Evolutionary conservation across 2,113 vertebrate species (phyloP).

Genomic region (Rhizomys pruinosus): DNA sequence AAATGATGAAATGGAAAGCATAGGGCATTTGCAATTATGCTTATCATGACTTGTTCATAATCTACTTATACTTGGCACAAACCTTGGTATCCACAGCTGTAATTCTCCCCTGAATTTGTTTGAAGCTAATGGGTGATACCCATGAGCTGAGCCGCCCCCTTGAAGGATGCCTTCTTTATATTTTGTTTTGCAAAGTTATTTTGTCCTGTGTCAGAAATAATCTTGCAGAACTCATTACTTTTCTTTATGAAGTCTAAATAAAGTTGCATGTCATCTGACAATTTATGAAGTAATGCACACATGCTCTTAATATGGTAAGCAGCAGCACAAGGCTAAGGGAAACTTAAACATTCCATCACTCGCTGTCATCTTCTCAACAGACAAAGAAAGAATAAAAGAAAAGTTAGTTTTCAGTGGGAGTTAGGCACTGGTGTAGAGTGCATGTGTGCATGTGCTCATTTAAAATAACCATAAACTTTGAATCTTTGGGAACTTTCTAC

Average conservation of each 20-base stretch:
- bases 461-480: constrained; percentile 14
- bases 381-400: neutral
- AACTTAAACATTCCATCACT: neutral
- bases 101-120: constrained; percentile 58
- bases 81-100: neutral
- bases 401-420: neutral
- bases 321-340: neutral
- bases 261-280: neutral
- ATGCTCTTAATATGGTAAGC: constrained; percentile 35
- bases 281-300: constrained; percentile 64
- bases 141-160: neutral
- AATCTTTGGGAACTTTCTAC: constrained; percentile 58
- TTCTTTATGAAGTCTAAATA: constrained; percentile 70
- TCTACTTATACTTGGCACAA: neutral
- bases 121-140: neutral
- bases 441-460: neutral
- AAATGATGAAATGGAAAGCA: neutral
- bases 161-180: constrained; percentile 31
- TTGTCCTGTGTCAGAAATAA: constrained; percentile 47
- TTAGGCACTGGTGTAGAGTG: too few species aligned
- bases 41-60: neutral
- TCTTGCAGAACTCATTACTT: constrained; percentile 50
- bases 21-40: neutral
- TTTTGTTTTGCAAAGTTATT: constrained; percentile 1
- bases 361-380: neutral